These are phyloP conservation scores for Dasyornis broadbenti DNA, from an alignment of 2,113 vertebrate species.

Conservation along the genomic window DNA sequence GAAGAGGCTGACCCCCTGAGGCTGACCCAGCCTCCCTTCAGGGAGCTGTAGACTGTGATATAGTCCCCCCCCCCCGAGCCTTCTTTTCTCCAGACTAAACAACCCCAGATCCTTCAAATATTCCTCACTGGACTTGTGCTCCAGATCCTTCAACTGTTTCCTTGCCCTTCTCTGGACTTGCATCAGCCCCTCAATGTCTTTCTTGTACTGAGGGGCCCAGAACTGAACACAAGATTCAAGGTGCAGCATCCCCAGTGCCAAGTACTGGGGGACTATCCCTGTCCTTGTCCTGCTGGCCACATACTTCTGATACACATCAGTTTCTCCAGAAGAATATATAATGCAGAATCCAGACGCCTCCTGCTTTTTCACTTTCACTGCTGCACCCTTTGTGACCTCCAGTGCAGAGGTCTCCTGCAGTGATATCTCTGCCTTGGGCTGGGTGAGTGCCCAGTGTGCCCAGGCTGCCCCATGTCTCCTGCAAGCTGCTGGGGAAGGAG, in stretches of 20 bases:
- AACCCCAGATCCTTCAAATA: fast-evolving
- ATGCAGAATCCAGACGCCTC: not conserved
- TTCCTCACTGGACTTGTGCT: fast-evolving
- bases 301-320: not conserved
- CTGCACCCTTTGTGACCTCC: not conserved
- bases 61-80: not conserved
- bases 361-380: not conserved
- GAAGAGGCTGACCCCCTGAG: fast-evolving
- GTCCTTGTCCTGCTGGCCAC: not conserved
- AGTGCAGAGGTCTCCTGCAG: not conserved
- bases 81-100: not conserved
- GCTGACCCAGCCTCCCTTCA: not conserved
- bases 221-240: not conserved
- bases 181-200: not conserved
- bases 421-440: not conserved
- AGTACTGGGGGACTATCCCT: fast-evolving
- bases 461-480: too few species aligned
- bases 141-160: not conserved
- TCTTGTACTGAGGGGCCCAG: not conserved
- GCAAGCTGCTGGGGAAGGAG: too few species aligned
- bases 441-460: too few species aligned
- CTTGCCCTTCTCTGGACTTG: fast-evolving
- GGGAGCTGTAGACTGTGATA: not conserved
- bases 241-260: fast-evolving
- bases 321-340: not conserved